These are phyloP conservation scores for Sminthopsis crassicaudata DNA, from an alignment of 2,113 vertebrate species.

Conservation along the genomic window DNA sequence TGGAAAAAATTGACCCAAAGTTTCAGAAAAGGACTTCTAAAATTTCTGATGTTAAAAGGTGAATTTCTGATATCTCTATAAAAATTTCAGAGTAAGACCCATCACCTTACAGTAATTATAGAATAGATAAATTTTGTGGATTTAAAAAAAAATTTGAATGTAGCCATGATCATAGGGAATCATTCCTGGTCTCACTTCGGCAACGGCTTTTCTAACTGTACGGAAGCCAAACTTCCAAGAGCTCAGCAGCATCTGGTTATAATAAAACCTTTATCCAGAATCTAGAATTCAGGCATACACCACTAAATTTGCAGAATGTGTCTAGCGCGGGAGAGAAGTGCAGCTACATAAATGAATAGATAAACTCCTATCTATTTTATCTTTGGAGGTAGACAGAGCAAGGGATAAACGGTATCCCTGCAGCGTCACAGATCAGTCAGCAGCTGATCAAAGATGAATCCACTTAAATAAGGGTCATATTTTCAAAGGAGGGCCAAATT, in stretches of 20 bases:
- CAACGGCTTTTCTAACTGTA: constrained; percentile 68
- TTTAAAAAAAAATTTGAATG: not conserved
- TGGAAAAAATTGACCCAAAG: not conserved
- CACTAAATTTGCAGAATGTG: constrained; percentile 20
- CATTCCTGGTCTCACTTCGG: constrained; percentile 61
- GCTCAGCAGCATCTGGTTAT: constrained; percentile 70
- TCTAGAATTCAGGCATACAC: constrained; percentile 27
- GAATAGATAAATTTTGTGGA: not conserved
- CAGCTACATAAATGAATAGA: constrained; percentile 24
- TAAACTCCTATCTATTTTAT: not conserved
- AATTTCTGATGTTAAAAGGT: not conserved
- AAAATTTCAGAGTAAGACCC: not conserved
- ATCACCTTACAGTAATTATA: not conserved
- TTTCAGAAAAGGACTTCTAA: not conserved
- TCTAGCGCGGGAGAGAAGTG: not conserved
- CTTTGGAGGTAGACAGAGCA: not conserved
- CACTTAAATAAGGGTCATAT: not conserved
- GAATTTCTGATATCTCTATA: not conserved
- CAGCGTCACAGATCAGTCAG: not conserved
- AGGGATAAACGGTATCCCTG: not conserved
- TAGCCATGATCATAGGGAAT: constrained; percentile 46
- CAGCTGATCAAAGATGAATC: not conserved
- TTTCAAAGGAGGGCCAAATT: not conserved
- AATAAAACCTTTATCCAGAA: constrained; percentile 68
- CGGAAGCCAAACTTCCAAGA: constrained; percentile 76